Conservation (phyloP, 2,797 vertebrate genomes). For the Sebastes taczanowskii region DNA sequence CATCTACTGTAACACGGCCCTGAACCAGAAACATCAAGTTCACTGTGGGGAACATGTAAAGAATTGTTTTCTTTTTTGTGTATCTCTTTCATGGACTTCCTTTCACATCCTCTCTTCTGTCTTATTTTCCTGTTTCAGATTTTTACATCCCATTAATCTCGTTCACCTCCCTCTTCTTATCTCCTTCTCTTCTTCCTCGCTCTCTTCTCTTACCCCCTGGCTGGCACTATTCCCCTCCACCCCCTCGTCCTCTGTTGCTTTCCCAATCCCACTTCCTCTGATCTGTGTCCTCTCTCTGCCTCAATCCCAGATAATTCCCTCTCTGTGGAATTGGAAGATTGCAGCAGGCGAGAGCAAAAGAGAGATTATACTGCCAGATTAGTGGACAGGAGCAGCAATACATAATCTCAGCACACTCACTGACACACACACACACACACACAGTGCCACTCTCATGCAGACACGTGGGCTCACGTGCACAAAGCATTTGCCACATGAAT, state of each 20-base stretch:
- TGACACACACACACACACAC: slow-evolving; percentile 29
- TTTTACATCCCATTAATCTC: slow-evolving; percentile 25
- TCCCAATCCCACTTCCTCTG: slow-evolving; percentile 71
- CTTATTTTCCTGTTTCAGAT: slow-evolving; percentile 7
- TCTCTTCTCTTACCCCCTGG: slow-evolving; percentile 29
- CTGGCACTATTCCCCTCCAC: slow-evolving; percentile 5
- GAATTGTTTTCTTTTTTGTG: slow-evolving; percentile 4
- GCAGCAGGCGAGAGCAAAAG: slow-evolving; percentile 80
- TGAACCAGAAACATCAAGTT: slow-evolving; percentile 48
- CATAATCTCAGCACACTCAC: slow-evolving; percentile 76
- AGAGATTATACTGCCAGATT: slow-evolving; percentile 86
- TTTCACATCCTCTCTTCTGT: neutral
- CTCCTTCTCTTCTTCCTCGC: neutral
- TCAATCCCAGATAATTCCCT: slow-evolving; percentile 85
- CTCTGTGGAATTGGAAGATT: slow-evolving; percentile 84
- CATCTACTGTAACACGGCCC: slow-evolving; percentile 43
- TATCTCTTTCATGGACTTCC: neutral
- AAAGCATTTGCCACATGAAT: slow-evolving; percentile 69
- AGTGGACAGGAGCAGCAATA: slow-evolving; percentile 79
- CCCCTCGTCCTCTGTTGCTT: slow-evolving; percentile 26
- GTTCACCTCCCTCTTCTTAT: slow-evolving; percentile 1
- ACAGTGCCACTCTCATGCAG: slow-evolving; percentile 27
- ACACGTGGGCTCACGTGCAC: slow-evolving; percentile 64
- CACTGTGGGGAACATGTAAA: slow-evolving; percentile 9
- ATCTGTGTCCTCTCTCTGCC: slow-evolving; percentile 76